Conservation (phyloP, 92 coral and sea anemone species). For the Zoanthus solanderi region DNA sequence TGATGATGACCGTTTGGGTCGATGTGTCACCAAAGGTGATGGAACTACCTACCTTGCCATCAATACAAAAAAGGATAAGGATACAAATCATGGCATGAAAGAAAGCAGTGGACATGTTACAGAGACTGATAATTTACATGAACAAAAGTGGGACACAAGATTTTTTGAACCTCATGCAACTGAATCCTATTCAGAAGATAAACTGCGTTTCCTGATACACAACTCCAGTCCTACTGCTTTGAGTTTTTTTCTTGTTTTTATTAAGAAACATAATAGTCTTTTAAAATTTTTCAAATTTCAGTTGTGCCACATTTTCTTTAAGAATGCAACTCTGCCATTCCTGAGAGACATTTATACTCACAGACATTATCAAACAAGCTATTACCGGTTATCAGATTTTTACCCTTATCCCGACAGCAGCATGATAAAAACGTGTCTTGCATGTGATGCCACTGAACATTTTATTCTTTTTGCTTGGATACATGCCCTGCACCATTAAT, state of each 20-base stretch:
- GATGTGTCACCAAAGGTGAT: neutral
- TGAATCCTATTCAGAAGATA: slow-evolving; percentile 25
- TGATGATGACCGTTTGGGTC: neutral
- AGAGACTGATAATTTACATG: neutral
- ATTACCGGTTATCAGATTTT: slow-evolving; percentile 21
- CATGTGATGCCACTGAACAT: slow-evolving; percentile 18
- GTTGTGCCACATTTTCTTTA: slow-evolving; percentile 11
- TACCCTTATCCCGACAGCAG: slow-evolving; percentile 19
- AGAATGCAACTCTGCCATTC: slow-evolving; percentile 1
- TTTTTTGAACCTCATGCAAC: neutral
- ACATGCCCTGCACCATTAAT: neutral
- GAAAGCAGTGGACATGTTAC: neutral
- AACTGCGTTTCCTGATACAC: slow-evolving; percentile 31
- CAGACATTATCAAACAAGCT: neutral
- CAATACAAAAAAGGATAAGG: neutral
- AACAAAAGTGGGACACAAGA: neutral
- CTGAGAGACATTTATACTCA: slow-evolving; percentile 20
- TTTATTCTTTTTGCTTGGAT: slow-evolving; percentile 14
- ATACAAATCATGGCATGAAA: neutral
- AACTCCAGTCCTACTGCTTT: slow-evolving; percentile 33
- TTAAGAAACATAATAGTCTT: slow-evolving; percentile 20
- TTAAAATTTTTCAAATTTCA: neutral
- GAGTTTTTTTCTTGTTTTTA: slow-evolving; percentile 23
- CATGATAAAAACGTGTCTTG: slow-evolving; percentile 14
- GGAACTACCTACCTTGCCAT: neutral